Base-by-base conservation (phyloP, 2,888 invertebrate genomes). In the Barypeithes pellucidus region DNA sequence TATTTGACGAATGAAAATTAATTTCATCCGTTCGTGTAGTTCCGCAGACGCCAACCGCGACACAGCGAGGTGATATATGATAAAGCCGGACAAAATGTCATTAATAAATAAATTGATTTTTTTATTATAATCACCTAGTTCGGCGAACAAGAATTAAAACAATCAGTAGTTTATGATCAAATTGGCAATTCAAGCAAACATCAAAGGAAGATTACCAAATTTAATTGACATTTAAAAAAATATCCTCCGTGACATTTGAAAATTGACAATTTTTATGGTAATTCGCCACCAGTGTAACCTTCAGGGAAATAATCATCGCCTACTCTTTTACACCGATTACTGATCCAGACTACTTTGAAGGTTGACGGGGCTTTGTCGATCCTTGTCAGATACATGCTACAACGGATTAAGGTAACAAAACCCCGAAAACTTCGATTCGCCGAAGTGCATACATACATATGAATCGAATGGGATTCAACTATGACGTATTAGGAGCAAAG, bases 1-100 rank as follows among this genome's bases (percentile, higher is more conserved):
- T 54, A 54, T 18, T 36, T 45, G 24, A 66, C 60, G 57, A 74
- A 74, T 74, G 74, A 69, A 33, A 24, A 67, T 33, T 43, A 24
- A 67, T 33, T 43, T 24, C 11, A 2, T 39, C 1, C n/a, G 29
- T 22, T 47, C 50, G 47, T 50, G 47, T 45, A 9, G 43, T 5
- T 4, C 20, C 29, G 47, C 8, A 2, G 7, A 2, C 1, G 41
- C 11, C 20, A 41, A 14, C n/a, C 14, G 29, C 16, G 18, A 62
- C 45, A 22, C 45, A 14, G 45, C 22, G 45, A 12, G 45, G 1
- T n/a, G 11, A 7, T 4, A 8, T 45, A 24, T 16, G 8, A 18
- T 2, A 3, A 57, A 14, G 33, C 1, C 14, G 9, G 33, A 12
- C 12, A 52, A 24, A 22, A 24, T 24, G 20, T 3, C n/a, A 20